These are phyloP conservation scores for Nothocercus julius DNA, from an alignment of 2,113 vertebrate genomes.

Conservation along the genomic window DNA sequence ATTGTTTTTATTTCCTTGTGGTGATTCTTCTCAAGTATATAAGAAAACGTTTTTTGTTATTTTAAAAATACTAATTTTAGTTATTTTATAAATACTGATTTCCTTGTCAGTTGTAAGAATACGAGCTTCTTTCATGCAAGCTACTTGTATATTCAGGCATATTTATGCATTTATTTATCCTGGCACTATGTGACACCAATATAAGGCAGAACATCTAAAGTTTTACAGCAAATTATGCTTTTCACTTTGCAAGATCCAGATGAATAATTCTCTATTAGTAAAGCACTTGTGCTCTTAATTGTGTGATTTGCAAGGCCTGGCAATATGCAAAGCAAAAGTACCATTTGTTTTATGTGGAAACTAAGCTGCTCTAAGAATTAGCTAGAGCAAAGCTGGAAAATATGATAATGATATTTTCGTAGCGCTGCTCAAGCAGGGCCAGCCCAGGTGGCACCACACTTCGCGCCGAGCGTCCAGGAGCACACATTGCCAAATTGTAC, in stretches of 20 bases:
- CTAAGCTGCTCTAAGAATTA: slow-evolving; percentile 28
- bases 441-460: neutral
- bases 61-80: neutral
- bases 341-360: slow-evolving; percentile 59
- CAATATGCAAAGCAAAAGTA: neutral
- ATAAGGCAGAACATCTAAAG: neutral
- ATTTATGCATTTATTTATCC: neutral
- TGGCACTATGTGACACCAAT: neutral
- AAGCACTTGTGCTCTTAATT: neutral
- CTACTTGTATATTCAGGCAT: neutral
- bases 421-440: neutral
- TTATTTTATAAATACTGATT: neutral
- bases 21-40: neutral
- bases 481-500: accelerated
- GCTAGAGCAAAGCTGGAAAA: slow-evolving; percentile 41
- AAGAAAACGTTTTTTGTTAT: neutral
- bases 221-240: neutral
- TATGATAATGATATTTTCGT: slow-evolving; percentile 37
- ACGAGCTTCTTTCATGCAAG: neutral
- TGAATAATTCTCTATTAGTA: neutral
- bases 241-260: neutral
- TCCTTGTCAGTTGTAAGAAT: neutral
- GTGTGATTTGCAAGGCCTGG: neutral
- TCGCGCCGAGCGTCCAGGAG: neutral
- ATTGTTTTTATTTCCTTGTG: neutral